Conservation (phyloP, 2,888 invertebrate species). For the Thysanoteuthis rhombus region DNA sequence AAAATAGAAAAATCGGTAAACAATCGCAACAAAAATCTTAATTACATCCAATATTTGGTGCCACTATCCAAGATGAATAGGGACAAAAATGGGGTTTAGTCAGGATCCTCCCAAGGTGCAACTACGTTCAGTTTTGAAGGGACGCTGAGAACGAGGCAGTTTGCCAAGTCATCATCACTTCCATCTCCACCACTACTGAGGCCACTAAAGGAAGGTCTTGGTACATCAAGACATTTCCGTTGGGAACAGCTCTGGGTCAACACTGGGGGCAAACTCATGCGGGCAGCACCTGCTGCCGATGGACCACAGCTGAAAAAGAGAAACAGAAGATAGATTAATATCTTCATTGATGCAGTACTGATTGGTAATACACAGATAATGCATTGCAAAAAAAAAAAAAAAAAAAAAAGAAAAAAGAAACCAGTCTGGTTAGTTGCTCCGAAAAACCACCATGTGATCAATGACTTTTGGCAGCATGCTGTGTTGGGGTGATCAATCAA, state of each 20-base stretch:
- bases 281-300: constrained; percentile 15
- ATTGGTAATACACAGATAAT: not conserved
- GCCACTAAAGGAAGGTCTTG: constrained; percentile 2
- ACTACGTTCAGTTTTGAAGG: constrained; percentile 28
- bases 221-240: constrained; percentile 28
- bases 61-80: not conserved
- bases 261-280: constrained; percentile 25
- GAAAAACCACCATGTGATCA: no score
- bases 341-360: not conserved
- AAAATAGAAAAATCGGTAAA: not conserved
- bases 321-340: not conserved
- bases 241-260: constrained; percentile 28
- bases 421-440: not conserved
- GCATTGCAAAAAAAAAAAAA: not conserved
- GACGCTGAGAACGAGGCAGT: constrained; percentile 15
- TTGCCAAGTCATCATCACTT: constrained; percentile 1
- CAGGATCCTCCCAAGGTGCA: constrained; percentile 31
- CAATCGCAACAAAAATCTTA: not conserved
- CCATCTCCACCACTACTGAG: not conserved
- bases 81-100: not conserved
- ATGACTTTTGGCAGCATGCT: no score
- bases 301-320: constrained; percentile 21
- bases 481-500: no score
- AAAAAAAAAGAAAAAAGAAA: not conserved
- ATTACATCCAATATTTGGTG: not conserved